A percentile compares a stretch with the other conserved stretches of the same genome.
Conservation (phyloP, 2,797 vertebrate genomes). For the Naso thynnoides region DNA sequence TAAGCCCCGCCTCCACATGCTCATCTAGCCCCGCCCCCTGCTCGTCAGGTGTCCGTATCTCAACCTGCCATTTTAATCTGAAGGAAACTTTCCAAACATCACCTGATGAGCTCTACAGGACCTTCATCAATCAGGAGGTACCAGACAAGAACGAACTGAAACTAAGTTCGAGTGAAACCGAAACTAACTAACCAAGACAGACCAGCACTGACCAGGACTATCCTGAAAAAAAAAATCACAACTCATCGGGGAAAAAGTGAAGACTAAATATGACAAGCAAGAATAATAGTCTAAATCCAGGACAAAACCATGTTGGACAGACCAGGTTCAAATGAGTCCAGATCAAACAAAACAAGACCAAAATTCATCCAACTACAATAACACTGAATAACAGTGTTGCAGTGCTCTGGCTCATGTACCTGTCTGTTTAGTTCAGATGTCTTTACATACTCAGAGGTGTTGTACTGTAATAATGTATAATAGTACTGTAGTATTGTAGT, state of each 20-base stretch:
- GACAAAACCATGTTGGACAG: not conserved
- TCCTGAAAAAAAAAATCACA: no score
- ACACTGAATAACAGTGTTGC: no score
- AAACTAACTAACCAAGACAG: not conserved
- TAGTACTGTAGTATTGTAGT: not conserved
- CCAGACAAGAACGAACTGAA: not conserved
- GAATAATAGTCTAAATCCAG: not conserved
- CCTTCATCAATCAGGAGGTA: conserved; percentile 92
- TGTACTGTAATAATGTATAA: no score
- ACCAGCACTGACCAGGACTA: not conserved
- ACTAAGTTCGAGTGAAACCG: no score
- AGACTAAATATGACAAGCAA: not conserved
- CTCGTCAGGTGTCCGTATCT: conserved; percentile 88
- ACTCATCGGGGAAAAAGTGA: no score
- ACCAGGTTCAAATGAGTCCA: not conserved
- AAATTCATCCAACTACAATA: no score
- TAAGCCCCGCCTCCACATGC: conserved; percentile 52
- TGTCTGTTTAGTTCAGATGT: no score
- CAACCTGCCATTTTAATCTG: conserved; percentile 89
- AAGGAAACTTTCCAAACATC: conserved; percentile 91
- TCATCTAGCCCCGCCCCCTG: conserved; percentile 51
- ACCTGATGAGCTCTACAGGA: conserved; percentile 91
- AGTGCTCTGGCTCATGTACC: no score
- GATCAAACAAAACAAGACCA: not conserved
- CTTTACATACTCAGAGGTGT: no score